phyloP scores from a whole-genome alignment of 2,797 vertebrate species.

The Scomberomorus guttatus region DNA sequence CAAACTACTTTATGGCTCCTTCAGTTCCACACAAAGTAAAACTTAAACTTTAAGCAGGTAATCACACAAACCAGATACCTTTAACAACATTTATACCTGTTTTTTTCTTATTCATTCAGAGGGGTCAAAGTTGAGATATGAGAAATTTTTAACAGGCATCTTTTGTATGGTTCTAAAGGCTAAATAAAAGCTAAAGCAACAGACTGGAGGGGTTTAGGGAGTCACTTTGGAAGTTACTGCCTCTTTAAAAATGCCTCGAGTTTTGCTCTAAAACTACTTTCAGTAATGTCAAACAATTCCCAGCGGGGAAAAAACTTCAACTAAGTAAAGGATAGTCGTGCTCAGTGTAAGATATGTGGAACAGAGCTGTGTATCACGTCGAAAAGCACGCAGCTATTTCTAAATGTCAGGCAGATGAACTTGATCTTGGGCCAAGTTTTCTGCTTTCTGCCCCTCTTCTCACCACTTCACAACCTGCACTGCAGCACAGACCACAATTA shows the following conservation, averaged over 20 bases:
- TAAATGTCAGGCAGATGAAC: conserved; percentile 33
- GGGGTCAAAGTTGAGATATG: no score
- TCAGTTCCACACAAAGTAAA: neutral
- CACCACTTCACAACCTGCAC: conserved; percentile 23
- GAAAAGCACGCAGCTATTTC: conserved; percentile 10
- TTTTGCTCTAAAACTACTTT: conserved; percentile 7
- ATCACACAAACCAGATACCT: no score
- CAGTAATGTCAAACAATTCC: conserved; percentile 3
- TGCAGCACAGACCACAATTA: conserved; percentile 17
- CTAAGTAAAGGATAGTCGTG: neutral
- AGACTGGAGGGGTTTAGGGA: neutral
- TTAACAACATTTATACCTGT: neutral
- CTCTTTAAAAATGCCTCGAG: neutral
- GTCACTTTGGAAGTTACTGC: neutral
- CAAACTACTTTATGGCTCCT: neutral
- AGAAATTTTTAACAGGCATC: neutral
- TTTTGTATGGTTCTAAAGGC: neutral
- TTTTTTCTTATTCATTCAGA: neutral
- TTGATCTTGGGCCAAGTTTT: conserved; percentile 34
- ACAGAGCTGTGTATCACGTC: conserved; percentile 10
- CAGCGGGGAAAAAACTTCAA: neutral
- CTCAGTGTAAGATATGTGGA: conserved; percentile 23
- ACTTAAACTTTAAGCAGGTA: no score
- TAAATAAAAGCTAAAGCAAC: neutral
- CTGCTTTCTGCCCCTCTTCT: conserved; percentile 6